These are phyloP conservation scores for Lithobates sylvaticus DNA, from an alignment of 2,797 vertebrate species.

Conservation along the genomic window DNA sequence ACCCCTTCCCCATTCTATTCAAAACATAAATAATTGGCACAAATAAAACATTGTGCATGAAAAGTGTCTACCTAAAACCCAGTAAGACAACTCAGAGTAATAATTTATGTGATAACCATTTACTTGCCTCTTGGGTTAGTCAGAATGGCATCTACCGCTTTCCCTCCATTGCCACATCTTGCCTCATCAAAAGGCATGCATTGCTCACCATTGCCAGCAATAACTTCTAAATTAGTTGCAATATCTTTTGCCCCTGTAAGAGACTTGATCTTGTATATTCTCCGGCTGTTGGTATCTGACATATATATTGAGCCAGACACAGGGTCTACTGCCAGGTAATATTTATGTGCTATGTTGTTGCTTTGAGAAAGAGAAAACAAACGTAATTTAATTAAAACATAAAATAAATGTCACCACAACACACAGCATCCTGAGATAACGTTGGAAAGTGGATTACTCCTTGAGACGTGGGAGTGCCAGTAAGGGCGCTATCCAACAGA, in stretches of 20 bases:
- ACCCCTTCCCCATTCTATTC: no score
- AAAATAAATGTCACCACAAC: constrained; percentile 9
- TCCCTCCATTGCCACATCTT: constrained; percentile 95
- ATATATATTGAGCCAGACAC: constrained; percentile 93
- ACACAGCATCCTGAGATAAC: constrained; percentile 7
- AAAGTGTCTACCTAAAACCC: no score
- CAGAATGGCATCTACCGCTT: constrained; percentile 95
- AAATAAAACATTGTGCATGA: no score
- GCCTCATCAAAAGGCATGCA: constrained; percentile 95
- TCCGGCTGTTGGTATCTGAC: constrained; percentile 96
- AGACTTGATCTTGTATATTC: constrained; percentile 91
- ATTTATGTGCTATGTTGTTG: constrained; percentile 98
- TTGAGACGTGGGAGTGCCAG: constrained; percentile 49
- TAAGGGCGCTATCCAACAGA: constrained; percentile 47
- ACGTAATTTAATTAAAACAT: constrained; percentile 60
- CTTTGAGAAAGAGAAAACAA: constrained; percentile 77
- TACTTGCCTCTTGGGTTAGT: constrained; percentile 96
- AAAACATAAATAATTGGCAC: no score
- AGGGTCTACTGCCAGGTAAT: constrained; percentile 97
- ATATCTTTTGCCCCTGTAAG: constrained; percentile 87
- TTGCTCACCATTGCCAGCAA: constrained; percentile 93
- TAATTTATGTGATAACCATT: neutral
- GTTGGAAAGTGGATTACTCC: constrained; percentile 22
- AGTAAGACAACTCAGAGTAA: no score
- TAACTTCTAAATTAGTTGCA: constrained; percentile 92